Evolutionary conservation across 2,888 invertebrate genomes (phyloP).

Genomic region (Choreutis nemorana): DNA sequence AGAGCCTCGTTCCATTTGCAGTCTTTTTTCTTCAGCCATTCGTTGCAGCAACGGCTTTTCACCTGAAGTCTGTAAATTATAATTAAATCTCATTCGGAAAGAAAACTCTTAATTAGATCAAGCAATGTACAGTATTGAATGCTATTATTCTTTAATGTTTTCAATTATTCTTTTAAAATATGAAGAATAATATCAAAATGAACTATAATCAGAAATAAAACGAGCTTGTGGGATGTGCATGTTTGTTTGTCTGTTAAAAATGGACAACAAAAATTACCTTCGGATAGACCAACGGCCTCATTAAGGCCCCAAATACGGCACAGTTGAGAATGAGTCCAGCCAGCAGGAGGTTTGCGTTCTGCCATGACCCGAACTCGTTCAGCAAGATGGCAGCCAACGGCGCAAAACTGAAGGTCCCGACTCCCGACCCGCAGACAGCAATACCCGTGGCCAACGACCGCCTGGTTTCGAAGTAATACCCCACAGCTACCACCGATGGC

Average conservation of each 20-base stretch:
- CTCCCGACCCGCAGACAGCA: slow-evolving; percentile 95
- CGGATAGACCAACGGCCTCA: slow-evolving; percentile 82
- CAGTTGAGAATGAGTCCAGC: slow-evolving; percentile 94
- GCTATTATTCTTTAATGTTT: no score
- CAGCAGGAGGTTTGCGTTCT: slow-evolving; percentile 87
- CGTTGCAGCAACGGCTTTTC: slow-evolving; percentile 86
- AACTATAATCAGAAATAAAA: no score
- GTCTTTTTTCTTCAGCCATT: slow-evolving; percentile 91
- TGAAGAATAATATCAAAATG: no score
- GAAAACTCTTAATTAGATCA: no score
- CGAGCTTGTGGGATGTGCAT: no score
- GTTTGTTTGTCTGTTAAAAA: no score
- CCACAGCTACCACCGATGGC: slow-evolving; percentile 96
- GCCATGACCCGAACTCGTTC: slow-evolving; percentile 83
- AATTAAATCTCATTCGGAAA: background rate
- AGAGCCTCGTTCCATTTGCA: slow-evolving; percentile 90
- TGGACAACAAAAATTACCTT: slow-evolving; percentile 44
- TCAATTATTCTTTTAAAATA: no score
- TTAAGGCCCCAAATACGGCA: slow-evolving; percentile 85
- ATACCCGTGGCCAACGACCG: slow-evolving; percentile 93
- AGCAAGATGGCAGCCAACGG: slow-evolving; percentile 86
- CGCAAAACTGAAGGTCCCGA: slow-evolving; percentile 94
- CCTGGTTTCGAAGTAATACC: slow-evolving; percentile 96
- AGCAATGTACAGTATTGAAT: no score
- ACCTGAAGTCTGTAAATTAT: slow-evolving; percentile 53